These are phyloP conservation scores for Tetragnatha versicolor DNA, from an alignment of 1,140 invertebrate species.

Conservation along the genomic window DNA sequence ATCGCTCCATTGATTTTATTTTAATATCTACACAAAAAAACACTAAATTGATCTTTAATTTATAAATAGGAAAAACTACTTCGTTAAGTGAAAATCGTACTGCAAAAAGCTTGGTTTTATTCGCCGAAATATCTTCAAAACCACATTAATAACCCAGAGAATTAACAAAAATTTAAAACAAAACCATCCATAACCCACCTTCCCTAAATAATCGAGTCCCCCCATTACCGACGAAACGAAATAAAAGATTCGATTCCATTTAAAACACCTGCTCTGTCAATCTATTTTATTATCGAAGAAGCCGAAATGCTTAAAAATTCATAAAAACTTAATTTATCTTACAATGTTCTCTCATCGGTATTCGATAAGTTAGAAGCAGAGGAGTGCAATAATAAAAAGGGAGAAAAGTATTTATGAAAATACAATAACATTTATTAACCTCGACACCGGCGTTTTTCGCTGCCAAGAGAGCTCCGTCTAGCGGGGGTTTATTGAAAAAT, in stretches of 20 bases:
- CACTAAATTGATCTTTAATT: too few species aligned
- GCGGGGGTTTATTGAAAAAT: slow-evolving; percentile 24
- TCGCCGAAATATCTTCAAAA: too few species aligned
- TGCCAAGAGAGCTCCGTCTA: slow-evolving; percentile 2
- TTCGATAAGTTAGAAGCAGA: slow-evolving; percentile 14
- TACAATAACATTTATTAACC: slow-evolving; percentile 24
- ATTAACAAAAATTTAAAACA: too few species aligned
- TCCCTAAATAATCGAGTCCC: too few species aligned
- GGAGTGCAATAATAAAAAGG: neutral
- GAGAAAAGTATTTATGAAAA: slow-evolving; percentile 18
- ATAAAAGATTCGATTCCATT: neutral
- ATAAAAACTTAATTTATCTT: slow-evolving; percentile 25
- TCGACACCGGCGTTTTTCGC: slow-evolving; percentile 2
- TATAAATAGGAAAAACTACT: too few species aligned
- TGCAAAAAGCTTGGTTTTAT: too few species aligned
- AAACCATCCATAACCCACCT: neutral
- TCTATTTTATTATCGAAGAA: slow-evolving; percentile 15
- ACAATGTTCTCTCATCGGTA: slow-evolving; percentile 14
- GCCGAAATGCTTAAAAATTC: neutral
- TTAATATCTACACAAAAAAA: too few species aligned
- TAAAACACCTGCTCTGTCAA: slow-evolving; percentile 7
- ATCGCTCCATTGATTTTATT: too few species aligned
- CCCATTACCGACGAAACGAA: neutral
- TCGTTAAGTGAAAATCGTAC: too few species aligned
- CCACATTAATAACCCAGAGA: too few species aligned